Evolutionary conservation across 2,888 invertebrate species (phyloP).

Genomic region (Lochmaea crataegi): DNA sequence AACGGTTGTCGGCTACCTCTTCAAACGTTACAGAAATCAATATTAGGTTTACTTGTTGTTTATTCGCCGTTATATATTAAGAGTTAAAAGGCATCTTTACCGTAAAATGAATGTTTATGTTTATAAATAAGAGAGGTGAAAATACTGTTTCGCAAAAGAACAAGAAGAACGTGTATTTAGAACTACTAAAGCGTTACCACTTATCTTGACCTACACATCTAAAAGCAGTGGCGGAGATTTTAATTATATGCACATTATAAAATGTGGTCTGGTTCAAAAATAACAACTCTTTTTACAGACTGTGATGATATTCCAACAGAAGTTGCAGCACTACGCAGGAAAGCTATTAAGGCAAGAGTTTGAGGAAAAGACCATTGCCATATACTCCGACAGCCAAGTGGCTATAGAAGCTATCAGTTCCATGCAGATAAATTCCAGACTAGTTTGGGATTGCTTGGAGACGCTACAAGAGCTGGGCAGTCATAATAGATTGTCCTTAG

Average conservation of each 20-base stretch:
- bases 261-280: too few species aligned
- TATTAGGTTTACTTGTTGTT: not conserved
- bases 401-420: too few species aligned
- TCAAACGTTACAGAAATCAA: not conserved
- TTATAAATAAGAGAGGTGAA: not conserved
- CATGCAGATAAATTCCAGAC: too few species aligned
- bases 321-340: too few species aligned
- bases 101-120: not conserved
- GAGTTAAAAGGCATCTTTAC: not conserved
- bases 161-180: not conserved
- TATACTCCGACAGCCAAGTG: too few species aligned
- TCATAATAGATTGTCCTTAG: too few species aligned
- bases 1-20: not conserved
- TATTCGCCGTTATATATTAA: not conserved
- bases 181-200: not conserved
- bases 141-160: not conserved
- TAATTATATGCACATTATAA: not conserved
- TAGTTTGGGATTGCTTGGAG: too few species aligned
- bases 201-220: slow-evolving; percentile 13
- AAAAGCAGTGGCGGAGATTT: slow-evolving; percentile 1
- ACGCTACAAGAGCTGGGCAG: too few species aligned
- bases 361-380: too few species aligned
- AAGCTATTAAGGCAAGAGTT: too few species aligned
- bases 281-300: too few species aligned
- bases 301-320: too few species aligned